phyloP scores from a whole-genome alignment of 2,888 invertebrate species.

The Nineta flava region DNA sequence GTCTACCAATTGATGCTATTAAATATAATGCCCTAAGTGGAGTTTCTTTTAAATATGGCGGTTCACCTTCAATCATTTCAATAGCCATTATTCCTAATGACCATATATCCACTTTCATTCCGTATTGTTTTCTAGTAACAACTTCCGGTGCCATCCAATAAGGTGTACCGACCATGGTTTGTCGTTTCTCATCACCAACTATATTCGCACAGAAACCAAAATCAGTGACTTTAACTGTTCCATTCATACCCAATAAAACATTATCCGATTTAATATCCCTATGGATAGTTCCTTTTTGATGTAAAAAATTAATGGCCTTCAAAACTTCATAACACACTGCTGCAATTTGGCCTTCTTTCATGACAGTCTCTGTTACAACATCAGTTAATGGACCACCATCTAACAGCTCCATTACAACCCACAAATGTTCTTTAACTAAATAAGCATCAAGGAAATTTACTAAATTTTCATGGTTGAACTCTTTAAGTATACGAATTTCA shows the following conservation, averaged over 20 bases:
- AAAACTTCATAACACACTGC: slow-evolving; percentile 83
- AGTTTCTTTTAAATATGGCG: slow-evolving; percentile 91
- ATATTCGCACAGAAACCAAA: slow-evolving; percentile 98
- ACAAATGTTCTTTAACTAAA: slow-evolving; percentile 79
- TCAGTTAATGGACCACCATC: slow-evolving; percentile 93
- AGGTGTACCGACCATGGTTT: slow-evolving; percentile 95
- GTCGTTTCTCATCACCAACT: slow-evolving; percentile 83
- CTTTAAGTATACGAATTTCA: slow-evolving; percentile 83
- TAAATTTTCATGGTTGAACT: slow-evolving; percentile 83
- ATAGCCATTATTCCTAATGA: slow-evolving; percentile 97
- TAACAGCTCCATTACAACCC: slow-evolving; percentile 93
- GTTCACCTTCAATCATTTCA: slow-evolving; percentile 93
- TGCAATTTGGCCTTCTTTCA: slow-evolving; percentile 94
- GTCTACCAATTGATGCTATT: slow-evolving; percentile 90
- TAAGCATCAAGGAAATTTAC: slow-evolving; percentile 92
- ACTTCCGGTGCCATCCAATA: slow-evolving; percentile 99
- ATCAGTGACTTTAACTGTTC: slow-evolving; percentile 83
- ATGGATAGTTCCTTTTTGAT: slow-evolving; percentile 80
- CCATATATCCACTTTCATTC: slow-evolving; percentile 88
- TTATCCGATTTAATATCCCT: slow-evolving; percentile 97
- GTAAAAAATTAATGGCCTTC: slow-evolving; percentile 77
- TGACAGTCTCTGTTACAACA: slow-evolving; percentile 91
- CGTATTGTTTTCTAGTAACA: slow-evolving; percentile 82
- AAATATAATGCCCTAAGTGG: slow-evolving; percentile 83
- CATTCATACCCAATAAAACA: slow-evolving; percentile 83